Base-by-base conservation (phyloP, 2,113 vertebrate genomes). In the Labeo rohita region DNA sequence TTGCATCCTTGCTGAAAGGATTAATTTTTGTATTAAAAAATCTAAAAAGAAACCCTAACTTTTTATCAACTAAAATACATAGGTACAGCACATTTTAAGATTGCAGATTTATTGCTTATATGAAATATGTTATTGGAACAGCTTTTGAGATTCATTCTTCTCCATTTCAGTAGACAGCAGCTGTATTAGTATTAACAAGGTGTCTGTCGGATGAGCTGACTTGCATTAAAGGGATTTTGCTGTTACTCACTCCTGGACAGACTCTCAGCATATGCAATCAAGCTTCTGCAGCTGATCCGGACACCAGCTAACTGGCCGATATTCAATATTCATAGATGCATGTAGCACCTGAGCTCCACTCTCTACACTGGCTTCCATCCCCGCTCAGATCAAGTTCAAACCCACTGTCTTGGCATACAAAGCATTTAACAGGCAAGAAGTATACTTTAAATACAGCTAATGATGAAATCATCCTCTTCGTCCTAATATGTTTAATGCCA, bases 231-330 rank as follows among this genome's bases (percentile, higher is more conserved):
- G 9, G 68, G 36, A 72, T 72, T 72, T 43, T 61, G 56, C 54
- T 45, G 54, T 61, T 61, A 45, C 77, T 79, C 77, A 79, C 18
- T 45, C 77, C 36, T 61, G 77, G 36, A 28, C 23, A 52, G n/a
- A 79, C 54, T 61, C 54, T n/a, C 54, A 79, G 39, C 54, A 61
- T 79, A 79, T 59, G 54, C 77, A 79, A 61, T 61, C 34, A n/a
- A 79, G 56, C 36, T 21, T 79, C 77, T 79, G 18, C 77, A 79
- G 34, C 52, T 43, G 18, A 61, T 61, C 36, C 54, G 21, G 77
- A 18, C 36, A 79, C 52, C 77, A 13, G 18, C 36, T 79, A 59
- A 79, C 34, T n/a, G 54, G 77, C 39, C 6, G 21, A 79, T 45
- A 54, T 70, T 43, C 66, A 70, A 21, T 10, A 43, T 72, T 34